Evolutionary conservation across 2,888 invertebrate genomes (phyloP), one percentile per base, ranked within the genome.

Genomic region (Masnerella sp.): DNA sequence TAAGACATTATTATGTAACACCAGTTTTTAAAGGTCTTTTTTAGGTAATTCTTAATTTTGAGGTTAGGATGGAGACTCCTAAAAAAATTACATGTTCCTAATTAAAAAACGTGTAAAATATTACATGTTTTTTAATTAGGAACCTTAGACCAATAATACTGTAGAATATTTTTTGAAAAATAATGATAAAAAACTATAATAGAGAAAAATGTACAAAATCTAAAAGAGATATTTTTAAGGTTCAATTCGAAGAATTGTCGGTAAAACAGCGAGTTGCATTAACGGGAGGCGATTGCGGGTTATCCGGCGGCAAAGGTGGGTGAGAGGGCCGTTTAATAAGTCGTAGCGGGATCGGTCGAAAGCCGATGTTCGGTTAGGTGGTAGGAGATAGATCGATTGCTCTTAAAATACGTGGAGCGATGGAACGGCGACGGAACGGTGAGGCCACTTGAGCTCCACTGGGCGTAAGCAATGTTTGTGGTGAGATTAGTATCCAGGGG

Each of bases 401-500:
- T 67, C 67, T 67, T 56, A 61, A 72, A 65, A 67, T 67, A 67
- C 58, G 52, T 45, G 52, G 20, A 43, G 30, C 45, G 18, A 17
- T 36, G 34, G 11, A 0, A n/a, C 30, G 40, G 36, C 47, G 34
- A 4, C 40, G 49, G 36, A 58, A 58, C 72, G 30, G 68, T 76
- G n/a, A n/a, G n/a, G 18, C 56, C 49, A 72, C 76, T 80, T 84
- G 85, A 84, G 81, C 77, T 77, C 76, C 83, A 38, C 78, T 78
- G 80, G 51, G 64, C 62, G 71, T 81, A 81, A 83, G 82, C 83
- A 81, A 86, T 83, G 85, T 86, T 85, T 84, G 84, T 80, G 79
- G 84, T 79, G 83, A 83, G 86, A 86, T 86, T 86, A 86, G 85
- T 86, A 86, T 80, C 80, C 79, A 81, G 81, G 81, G 81, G 81